Evolutionary conservation across 2,113 vertebrate genomes (phyloP).

Genomic region (Phylloscopus trochilus): DNA sequence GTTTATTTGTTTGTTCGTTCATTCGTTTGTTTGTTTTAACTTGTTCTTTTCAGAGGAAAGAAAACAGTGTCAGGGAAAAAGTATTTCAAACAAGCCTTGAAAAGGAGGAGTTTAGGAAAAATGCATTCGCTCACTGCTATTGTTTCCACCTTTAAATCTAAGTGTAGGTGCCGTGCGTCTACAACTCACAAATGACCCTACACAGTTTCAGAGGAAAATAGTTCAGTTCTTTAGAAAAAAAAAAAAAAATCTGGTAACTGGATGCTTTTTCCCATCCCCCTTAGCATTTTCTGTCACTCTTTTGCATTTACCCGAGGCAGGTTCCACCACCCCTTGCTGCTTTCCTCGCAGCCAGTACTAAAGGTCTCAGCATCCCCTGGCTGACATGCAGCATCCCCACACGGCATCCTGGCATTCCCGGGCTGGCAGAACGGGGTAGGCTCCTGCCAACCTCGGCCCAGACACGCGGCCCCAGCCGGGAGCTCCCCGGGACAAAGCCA

Average conservation of each 20-base stretch:
- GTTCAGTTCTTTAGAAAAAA: background rate
- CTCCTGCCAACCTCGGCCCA: background rate
- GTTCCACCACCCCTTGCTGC: background rate
- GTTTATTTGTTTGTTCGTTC: too few species aligned
- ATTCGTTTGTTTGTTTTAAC: too few species aligned
- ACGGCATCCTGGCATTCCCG: background rate
- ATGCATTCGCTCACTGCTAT: background rate
- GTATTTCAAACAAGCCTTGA: background rate
- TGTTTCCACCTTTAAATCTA: background rate
- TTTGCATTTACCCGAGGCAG: background rate
- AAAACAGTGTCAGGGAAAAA: background rate
- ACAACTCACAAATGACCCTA: background rate
- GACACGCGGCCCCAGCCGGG: background rate
- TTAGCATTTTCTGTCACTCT: background rate
- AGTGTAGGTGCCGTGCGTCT: rapidly evolving
- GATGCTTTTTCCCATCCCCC: background rate
- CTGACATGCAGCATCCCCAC: background rate
- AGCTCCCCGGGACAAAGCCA: background rate
- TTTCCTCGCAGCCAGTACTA: background rate
- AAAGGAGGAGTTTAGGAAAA: background rate
- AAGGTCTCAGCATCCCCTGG: background rate
- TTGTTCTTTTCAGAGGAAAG: background rate
- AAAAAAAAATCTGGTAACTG: background rate
- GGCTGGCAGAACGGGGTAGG: background rate
- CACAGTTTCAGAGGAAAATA: background rate